A percentile compares a stretch with the other conserved stretches of the same genome.
phyloP scores from a whole-genome alignment of 2,888 invertebrate genomes.

The Drosophila austrosaltans region DNA sequence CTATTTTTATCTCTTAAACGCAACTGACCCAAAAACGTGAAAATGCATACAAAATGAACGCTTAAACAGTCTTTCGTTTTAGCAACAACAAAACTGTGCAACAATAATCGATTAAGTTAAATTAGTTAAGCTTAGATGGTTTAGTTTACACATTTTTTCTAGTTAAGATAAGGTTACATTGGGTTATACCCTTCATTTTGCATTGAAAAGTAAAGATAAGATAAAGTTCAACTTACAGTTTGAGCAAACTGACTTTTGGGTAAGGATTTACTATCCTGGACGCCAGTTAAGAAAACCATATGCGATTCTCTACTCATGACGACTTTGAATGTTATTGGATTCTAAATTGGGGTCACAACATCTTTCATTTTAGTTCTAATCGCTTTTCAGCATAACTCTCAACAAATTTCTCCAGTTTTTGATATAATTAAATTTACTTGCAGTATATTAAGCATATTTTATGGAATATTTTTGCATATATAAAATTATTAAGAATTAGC shows the following conservation, averaged over 20 bases:
- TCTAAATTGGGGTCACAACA: conserved; percentile 4
- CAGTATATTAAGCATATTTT: not conserved
- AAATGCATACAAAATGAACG: conserved; percentile 2
- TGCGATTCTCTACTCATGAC: too few species aligned
- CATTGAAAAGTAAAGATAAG: too few species aligned
- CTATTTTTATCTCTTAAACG: conserved; percentile 1
- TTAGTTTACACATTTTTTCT: too few species aligned
- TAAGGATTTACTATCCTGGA: too few species aligned
- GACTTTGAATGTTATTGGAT: too few species aligned
- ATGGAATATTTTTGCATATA: not conserved
- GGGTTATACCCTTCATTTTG: too few species aligned
- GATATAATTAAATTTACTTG: not conserved
- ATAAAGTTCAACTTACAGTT: too few species aligned
- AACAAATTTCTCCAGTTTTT: not conserved
- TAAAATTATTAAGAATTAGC: not conserved
- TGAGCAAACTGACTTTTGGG: too few species aligned
- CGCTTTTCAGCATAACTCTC: not conserved
- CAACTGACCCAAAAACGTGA: not conserved
- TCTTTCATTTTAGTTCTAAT: not conserved
- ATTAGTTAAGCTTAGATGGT: too few species aligned
- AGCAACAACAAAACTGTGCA: not conserved
- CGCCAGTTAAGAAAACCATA: too few species aligned
- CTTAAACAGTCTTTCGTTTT: not conserved
- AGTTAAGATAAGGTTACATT: too few species aligned
- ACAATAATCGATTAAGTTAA: too few species aligned